These are phyloP conservation scores for Caenorhabditis angaria DNA, from an alignment of 2,888 invertebrate species.

Conservation along the genomic window DNA sequence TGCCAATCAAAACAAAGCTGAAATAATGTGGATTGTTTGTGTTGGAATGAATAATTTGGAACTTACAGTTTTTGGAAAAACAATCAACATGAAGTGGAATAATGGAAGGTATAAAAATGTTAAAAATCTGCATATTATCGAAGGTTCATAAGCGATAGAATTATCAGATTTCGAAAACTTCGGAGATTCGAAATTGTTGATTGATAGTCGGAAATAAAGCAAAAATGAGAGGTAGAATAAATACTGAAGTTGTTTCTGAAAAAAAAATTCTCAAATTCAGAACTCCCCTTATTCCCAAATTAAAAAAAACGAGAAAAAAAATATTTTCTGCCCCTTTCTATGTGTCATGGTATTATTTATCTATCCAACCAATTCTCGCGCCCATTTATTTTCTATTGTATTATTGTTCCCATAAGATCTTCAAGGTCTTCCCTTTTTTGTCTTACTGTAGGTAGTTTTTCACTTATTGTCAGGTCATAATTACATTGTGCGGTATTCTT, in stretches of 20 bases:
- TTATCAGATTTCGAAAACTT: constrained; percentile 87
- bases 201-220: constrained; percentile 79
- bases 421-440: constrained; percentile 37
- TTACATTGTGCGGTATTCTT: too few species aligned
- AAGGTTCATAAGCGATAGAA: constrained; percentile 88
- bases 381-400: background rate
- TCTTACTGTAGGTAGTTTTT: background rate
- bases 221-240: constrained; percentile 74
- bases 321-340: background rate
- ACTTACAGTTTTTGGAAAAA: constrained; percentile 79
- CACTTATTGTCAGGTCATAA: too few species aligned
- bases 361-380: background rate
- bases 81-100: constrained; percentile 86
- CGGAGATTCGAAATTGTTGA: constrained; percentile 73
- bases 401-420: constrained; percentile 13
- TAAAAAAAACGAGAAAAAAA: background rate
- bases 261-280: background rate
- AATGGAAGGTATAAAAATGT: constrained; percentile 92
- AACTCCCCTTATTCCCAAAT: background rate
- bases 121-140: constrained; percentile 81
- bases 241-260: background rate
- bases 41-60: background rate
- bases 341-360: background rate
- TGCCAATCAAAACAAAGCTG: constrained; percentile 97
- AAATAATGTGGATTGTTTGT: constrained; percentile 72